Evolutionary conservation across 1,140 invertebrate species (phyloP), one percentile per base, ranked within the genome.

Genomic region (Drosophila nasuta): DNA sequence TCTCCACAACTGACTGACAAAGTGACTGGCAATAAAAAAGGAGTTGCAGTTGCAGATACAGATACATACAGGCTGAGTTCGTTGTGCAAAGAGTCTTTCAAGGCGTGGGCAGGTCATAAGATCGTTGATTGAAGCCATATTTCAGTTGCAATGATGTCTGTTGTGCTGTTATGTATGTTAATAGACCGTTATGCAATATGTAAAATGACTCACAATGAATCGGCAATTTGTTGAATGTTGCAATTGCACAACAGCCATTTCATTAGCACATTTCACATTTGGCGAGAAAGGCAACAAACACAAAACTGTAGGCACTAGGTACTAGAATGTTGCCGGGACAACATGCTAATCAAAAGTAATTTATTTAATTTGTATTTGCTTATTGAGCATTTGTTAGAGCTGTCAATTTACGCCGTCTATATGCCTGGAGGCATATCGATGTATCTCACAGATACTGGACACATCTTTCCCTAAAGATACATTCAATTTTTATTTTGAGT

Each of bases 51-150:
- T 15, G 30, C 68, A 64, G 28, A 49, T 49, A 43, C 66, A 70
- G n/a, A 60, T 48, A 58, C 51, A 46, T 63, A 51, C 35, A 62
- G 58, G 15, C 25, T 48, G 28, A 8, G 3, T 30, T 25, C 3
- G 11, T 38, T 66, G 15, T 25, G 25, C 41, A 33, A 56, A 25
- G 35, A 58, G 5, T 46, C 20, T 67, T 58, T 58, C n/a, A 60
- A 62, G 58, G 73, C 73, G 73, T 76, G 68, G 73, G 73, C 60
- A 46, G 60, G 15, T 58, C 73, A 59, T 75, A 51, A 69, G 58
- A 62, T 60, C 58, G 33, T 59, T 64, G 73, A 71, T 72, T 76
- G 73, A 72, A 72, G 73, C 46, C 58, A 76, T 75, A 75, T 69
- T 63, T 71, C 35, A 57, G 54, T 59, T 49, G 6, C 11, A 30